These are phyloP conservation scores for Aulostomus chinensis DNA, from an alignment of 2,797 vertebrate genomes.

Conservation along the genomic window DNA sequence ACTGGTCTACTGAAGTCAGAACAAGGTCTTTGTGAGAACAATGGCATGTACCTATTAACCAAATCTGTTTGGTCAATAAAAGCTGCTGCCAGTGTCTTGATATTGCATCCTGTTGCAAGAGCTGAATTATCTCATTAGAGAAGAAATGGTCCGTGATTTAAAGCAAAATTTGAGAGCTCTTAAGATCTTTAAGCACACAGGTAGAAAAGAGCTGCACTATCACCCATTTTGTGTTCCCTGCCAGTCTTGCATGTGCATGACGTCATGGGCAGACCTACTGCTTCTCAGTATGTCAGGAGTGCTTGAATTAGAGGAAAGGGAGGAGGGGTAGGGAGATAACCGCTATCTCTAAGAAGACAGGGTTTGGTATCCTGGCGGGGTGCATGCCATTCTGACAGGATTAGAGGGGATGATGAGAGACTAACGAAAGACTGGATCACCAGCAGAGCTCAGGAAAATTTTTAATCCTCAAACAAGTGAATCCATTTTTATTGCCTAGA, in stretches of 20 bases:
- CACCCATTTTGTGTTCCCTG: not conserved
- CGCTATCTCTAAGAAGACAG: slow-evolving; percentile 1
- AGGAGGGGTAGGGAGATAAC: not conserved
- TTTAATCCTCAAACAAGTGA: too few species aligned
- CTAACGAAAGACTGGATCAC: slow-evolving; percentile 51
- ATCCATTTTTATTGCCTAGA: not conserved
- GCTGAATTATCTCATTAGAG: too few species aligned
- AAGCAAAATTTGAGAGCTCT: too few species aligned
- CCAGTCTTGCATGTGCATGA: not conserved
- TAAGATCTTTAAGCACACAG: too few species aligned
- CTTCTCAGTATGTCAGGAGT: not conserved
- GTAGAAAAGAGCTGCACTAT: not conserved
- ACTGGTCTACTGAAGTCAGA: too few species aligned
- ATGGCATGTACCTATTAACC: too few species aligned
- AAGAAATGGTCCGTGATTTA: too few species aligned
- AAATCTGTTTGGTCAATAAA: too few species aligned
- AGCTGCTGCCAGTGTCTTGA: too few species aligned
- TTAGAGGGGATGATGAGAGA: slow-evolving; percentile 57
- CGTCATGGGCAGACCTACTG: not conserved
- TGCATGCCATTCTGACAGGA: slow-evolving; percentile 48
- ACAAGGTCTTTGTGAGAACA: too few species aligned
- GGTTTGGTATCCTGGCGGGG: slow-evolving; percentile 29
- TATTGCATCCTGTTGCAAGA: too few species aligned
- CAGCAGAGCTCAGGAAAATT: too few species aligned
- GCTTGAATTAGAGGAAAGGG: slow-evolving; percentile 5